Base-by-base conservation (phyloP, 2,113 vertebrate species). In the Cervus canadensis region DNA sequence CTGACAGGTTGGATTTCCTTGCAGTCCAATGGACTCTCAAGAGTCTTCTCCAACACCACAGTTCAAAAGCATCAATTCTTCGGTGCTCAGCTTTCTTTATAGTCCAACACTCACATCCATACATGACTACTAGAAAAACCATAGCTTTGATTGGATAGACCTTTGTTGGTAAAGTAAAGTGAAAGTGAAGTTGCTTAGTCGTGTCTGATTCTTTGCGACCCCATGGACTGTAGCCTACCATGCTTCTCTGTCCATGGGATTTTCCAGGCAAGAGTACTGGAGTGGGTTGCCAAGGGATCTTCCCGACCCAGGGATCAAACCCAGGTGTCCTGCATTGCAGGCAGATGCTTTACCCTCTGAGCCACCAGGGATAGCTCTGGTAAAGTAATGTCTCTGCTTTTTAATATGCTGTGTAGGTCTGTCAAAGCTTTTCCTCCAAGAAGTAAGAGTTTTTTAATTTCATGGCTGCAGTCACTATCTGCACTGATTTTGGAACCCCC, bases 81-180 rank as follows among this genome's bases (percentile, higher is more conserved):
- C 1, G 0, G 16, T 2, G 0, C 33, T 67, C 64, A 36, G 64
- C 17, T 36, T 36, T 67, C 64, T 67, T 67, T 36, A 67, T 10
- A 19, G 64, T 67, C 15, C 64, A 67, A 67, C 8, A 2, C 33
- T 67, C 33, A 67, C 64, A 67, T 67, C 33, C 17, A 36, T 36
- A 36, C 64, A 21, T 21, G 64, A 36, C 64, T 2, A 67, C 33
- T 21, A 2, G 17, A 17, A 67, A 36, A 67, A 36, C 64, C 7
- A 19, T 11, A 67, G 64, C 33, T 5, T 67, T 67, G 64, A 19
- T 17, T 67, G 21, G 33, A 67, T 1, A 0, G 64, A 21, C 8
- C 8, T 67, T 67, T n/a, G 33, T 19, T n/a, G 33, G 7, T 2
- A 19, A 54, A 54, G 52, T 54, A 54, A 54, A 16, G 52, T 52